Conservation (phyloP, 2,113 vertebrate species). For the Oriolus oriolus region DNA sequence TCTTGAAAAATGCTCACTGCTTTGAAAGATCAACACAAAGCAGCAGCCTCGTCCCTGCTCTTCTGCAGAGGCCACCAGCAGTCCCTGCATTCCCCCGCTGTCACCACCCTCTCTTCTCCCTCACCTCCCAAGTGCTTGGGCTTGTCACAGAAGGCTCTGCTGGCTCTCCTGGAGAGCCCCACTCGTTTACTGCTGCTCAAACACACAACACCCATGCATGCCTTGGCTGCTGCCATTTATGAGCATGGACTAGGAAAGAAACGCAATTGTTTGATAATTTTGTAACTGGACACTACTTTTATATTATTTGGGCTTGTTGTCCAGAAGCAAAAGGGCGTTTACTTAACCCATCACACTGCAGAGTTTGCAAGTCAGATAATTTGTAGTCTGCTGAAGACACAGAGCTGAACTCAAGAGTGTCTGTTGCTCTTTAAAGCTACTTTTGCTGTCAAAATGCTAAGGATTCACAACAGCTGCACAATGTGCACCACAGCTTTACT, state of each 20-base stretch:
- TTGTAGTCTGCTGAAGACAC: background rate
- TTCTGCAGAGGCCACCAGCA: background rate
- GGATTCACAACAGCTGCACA: background rate
- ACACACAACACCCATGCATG: background rate
- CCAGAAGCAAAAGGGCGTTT: background rate
- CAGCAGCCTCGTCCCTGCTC: background rate
- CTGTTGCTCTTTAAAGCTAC: background rate
- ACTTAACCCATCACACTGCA: background rate
- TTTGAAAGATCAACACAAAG: background rate
- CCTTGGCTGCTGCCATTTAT: background rate
- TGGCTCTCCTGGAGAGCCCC: fast-evolving
- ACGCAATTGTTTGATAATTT: background rate
- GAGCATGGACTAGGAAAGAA: background rate
- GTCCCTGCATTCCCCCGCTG: background rate
- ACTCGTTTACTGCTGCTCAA: background rate
- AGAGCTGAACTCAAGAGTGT: background rate
- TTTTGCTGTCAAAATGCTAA: background rate
- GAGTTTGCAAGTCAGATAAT: background rate
- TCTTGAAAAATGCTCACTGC: background rate
- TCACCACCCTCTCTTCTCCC: background rate
- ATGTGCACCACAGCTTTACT: background rate
- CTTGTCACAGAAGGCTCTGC: background rate
- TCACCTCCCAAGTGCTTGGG: background rate
- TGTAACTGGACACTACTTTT: background rate
- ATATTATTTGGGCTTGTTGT: background rate